Base-by-base conservation (phyloP, 2,797 vertebrate species). In the Gallinago stenura region DNA sequence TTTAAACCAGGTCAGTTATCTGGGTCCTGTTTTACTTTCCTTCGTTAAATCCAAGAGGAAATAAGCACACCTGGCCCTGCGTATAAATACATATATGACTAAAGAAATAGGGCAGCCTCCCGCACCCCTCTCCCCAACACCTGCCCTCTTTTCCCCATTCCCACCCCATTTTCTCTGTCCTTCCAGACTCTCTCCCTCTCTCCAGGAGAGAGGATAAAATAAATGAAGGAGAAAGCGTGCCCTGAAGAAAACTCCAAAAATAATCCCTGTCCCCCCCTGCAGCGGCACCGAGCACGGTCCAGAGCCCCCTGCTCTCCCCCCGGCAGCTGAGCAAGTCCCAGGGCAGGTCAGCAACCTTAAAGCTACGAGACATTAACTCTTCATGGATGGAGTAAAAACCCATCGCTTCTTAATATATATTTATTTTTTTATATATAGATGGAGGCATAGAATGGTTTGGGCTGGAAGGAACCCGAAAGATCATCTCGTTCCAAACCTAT, bases 1-100 rank as follows among this genome's bases (percentile, higher is more conserved):
- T 82, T 94, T 66, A 93, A 96, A 96, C 39, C 95, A 94, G 95
- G 96, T 95, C 95, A 92, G 70, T 73, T 80, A 85, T 92, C 90
- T 96, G 90, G 89, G 95, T 93, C 83, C 78, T 43, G 56, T 10
- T 93, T 83, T 3, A 53, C 68, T 90, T 75, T 33, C 46, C 7
- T 12, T 41, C 1, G 0, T 80, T 56, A 79, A 69, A 61, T 24
- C 62, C 3, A 1, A 21, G 80, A 79, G 77, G 73, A 73, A 84
- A 83, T 13, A 30, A 88, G 72, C 18, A n/a, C 58, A 28, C 31
- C 66, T 37, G 53, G 61, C 17, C 39, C 76, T 26, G 70, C 0
- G 45, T 24, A 43, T 46, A 48, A 92, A 66, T 19, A 13, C 60
- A 6, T 0, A 2, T 5, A 2, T 5, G 51, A 9, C 25, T n/a